phyloP scores from a whole-genome alignment of 1,140 invertebrate genomes.

The Meloidogyne chitwoodi region DNA sequence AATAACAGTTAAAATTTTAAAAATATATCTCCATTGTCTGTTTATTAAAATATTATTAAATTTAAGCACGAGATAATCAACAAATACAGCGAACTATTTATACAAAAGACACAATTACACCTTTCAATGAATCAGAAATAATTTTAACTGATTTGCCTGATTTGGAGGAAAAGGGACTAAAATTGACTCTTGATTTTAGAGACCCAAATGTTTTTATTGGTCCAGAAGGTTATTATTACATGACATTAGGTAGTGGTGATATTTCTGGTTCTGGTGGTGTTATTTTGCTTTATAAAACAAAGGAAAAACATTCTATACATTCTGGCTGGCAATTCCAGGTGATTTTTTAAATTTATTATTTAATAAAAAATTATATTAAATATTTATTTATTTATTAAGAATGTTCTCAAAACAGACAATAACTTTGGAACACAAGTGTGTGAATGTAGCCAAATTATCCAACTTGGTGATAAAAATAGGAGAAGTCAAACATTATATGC shows the following conservation, averaged over 20 bases:
- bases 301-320: not conserved
- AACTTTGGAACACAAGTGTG: not conserved
- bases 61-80: not conserved
- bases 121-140: not conserved
- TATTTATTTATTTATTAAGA: not conserved
- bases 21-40: not conserved
- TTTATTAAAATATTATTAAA: not conserved
- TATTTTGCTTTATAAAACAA: not conserved
- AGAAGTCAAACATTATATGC: not conserved
- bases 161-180: not conserved
- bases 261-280: not conserved
- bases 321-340: conserved; percentile 7
- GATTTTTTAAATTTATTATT: not conserved
- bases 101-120: not conserved
- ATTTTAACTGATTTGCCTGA: not conserved
- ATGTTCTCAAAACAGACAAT: conserved; percentile 3
- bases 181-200: not conserved
- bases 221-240: not conserved
- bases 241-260: not conserved
- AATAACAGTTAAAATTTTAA: not conserved
- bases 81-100: not conserved
- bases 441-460: conserved; percentile 6
- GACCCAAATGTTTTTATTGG: conserved; percentile 15
- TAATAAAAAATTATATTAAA: not conserved
- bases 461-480: not conserved